Base-by-base conservation (phyloP, 2,888 invertebrate species). In the Bembecia ichneumoniformis region DNA sequence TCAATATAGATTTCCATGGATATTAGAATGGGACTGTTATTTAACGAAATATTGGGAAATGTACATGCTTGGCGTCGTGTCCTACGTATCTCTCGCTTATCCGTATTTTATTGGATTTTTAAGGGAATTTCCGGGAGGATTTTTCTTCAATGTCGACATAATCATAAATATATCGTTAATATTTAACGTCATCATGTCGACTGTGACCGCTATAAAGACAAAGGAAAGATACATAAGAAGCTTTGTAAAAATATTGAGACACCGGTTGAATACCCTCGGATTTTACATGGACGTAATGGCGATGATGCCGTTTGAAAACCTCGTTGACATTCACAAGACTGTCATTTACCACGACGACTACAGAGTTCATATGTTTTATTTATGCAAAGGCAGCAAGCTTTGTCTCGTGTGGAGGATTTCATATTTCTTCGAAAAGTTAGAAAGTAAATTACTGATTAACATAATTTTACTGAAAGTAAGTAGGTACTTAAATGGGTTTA, bases 371-470 rank as follows among this genome's bases (percentile, higher is more conserved):
- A 68, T 87, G 50, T 88, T 78, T 63, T 81, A 77, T 60, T 60
- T 88, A 43, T 80, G 88, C 52, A 89, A 89, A 70, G 80, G 89
- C n/a, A 78, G 86, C 14, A 86, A 89, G 53, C 67, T 89, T 4
- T 76, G 89, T 55, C 76, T 89, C 43, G 74, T 88, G 15, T 88
- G 89, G 81, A 76, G 88, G 55, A 55, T 89, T 36, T 79, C 80
- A 0, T 77, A 66, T 51, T 84, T 88, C 51, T 87, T 89, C 55
- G 77, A 82, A 53, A 74, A 77, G 43, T 64, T 86, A 43, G 86
- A 88, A 61, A 69, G 72, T 47, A 79, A 77, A 54, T 59, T 87
- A 28, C 53, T 86, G 14, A 50, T 78, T n/a, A 86, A 86, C 59
- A 67, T 81, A 0, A 66, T 84, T 15, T 36, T 79, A 14, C 66